Base-by-base conservation (phyloP, 2,797 vertebrate species). In the Triplophysa yarkandensis region DNA sequence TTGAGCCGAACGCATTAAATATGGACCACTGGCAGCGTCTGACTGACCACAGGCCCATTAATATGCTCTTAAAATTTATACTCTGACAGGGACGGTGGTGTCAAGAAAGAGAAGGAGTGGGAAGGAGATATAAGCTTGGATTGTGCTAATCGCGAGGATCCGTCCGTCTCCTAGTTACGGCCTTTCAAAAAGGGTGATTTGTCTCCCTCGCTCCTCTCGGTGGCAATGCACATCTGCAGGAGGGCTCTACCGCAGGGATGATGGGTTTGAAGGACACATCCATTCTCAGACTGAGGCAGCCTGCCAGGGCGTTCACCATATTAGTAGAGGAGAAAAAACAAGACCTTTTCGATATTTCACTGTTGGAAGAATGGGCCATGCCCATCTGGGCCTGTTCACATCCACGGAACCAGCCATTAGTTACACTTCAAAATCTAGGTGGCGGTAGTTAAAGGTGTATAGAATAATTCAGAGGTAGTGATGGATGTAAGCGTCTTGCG, bases 241-340 rank as follows among this genome's bases (percentile, higher is more conserved):
- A 32, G 54, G 28, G 16, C 27, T 57, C 61, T 19, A 64, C 46
- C 13, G 0, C 61, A 54, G 46, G n/a, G 60, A 52, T 64, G 34
- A 73, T 64, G 60, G 46, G 34, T 46, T 65, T 74, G 50, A 74
- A 74, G 71, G 36, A 74, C 62, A 65, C 16, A 16, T 50, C 55
- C 71, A 43, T 73, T 54, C 52, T 73, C 55, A 67, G 48, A 58
- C 13, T 66, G 16, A n/a, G n/a, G 61, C 16, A 44, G 25, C 23
- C 14, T 72, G 54, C 54, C 30, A 77, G 25, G 6, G 4, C 19
- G 8, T 34, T 58, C n/a, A 43, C n/a, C 36, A 6, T 23, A 50
- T 57, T 10, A 32, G 27, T 52, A 72, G 13, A 61, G 23, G 57
- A n/a, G 17, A 27, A 1, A 34, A 68, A 17, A 58, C 16, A 5